Percentiles rank a stretch among this genome's conserved stretches.
These are phyloP conservation scores for Holacanthella duospinosa DNA, from an alignment of 2,888 invertebrate genomes.

Conservation along the genomic window DNA sequence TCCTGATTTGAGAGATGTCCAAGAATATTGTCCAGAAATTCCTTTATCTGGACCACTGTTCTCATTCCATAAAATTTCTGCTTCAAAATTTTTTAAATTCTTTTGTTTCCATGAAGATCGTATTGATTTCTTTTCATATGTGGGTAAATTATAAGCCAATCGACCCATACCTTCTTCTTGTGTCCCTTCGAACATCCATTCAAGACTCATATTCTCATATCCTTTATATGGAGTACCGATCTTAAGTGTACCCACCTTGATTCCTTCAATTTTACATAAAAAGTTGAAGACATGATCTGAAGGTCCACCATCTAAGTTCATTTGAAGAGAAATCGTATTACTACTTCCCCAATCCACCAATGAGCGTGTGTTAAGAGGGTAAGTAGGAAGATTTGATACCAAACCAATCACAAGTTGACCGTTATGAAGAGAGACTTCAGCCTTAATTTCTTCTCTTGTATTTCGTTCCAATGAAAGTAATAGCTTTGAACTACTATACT, in stretches of 20 bases:
- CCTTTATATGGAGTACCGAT: constrained; percentile 19
- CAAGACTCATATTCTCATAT: constrained; percentile 17
- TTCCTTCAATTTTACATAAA: constrained; percentile 21
- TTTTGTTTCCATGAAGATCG: constrained; percentile 24
- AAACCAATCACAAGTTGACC: constrained; percentile 7
- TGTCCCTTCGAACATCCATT: constrained; percentile 30
- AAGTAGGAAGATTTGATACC: constrained; percentile 12
- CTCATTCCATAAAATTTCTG: constrained; percentile 21
- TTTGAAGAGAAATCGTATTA: neutral
- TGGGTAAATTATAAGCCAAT: constrained; percentile 17
- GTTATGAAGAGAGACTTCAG: neutral
- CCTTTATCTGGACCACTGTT: constrained; percentile 18
- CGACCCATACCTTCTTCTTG: constrained; percentile 15
- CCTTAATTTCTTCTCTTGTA: constrained; percentile 13
- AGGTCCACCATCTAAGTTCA: constrained; percentile 18
- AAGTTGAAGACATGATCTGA: constrained; percentile 16
- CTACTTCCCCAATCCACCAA: constrained; percentile 4
- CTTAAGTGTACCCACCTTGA: constrained; percentile 20
- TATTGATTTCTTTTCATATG: constrained; percentile 19
- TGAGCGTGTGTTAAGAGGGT: constrained; percentile 8
- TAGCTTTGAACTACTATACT: constrained; percentile 12
- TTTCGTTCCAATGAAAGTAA: constrained; percentile 10
- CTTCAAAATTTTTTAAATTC: constrained; percentile 19
- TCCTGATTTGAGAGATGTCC: constrained; percentile 8
- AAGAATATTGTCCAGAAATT: constrained; percentile 18